Conservation (phyloP, 2,113 vertebrate species). For the Todiramphus chloris region DNA sequence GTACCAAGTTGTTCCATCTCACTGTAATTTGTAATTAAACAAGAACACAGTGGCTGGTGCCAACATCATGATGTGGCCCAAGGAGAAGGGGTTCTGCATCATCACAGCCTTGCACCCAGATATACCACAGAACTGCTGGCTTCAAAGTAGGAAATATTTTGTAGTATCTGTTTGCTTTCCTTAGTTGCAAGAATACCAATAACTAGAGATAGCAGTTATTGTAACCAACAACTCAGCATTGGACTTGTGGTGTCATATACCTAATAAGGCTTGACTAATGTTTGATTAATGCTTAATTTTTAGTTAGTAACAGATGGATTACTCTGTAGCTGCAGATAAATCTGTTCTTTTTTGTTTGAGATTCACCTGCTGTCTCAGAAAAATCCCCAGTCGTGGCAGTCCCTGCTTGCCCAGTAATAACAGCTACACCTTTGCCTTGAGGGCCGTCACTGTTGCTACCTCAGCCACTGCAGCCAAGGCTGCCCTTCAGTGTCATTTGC, state of each 20-base stretch:
- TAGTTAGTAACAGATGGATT: neutral
- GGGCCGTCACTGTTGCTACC: neutral
- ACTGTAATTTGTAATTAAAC: neutral
- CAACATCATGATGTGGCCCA: neutral
- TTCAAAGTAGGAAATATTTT: neutral
- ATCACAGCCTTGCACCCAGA: neutral
- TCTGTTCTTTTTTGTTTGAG: neutral
- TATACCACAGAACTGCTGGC: neutral
- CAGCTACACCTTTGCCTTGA: neutral
- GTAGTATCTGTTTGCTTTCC: neutral
- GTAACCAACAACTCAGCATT: neutral
- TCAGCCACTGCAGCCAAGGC: neutral
- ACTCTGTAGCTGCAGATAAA: neutral
- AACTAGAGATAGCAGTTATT: neutral
- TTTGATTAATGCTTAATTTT: conserved; percentile 25
- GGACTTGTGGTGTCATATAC: neutral
- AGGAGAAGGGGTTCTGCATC: neutral
- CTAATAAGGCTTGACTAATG: neutral
- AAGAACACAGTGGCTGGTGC: neutral
- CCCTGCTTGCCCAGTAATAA: neutral
- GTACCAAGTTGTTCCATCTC: neutral
- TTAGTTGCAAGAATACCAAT: neutral
- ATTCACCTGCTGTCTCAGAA: neutral
- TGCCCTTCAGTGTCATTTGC: neutral
- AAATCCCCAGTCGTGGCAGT: neutral